phyloP scores from a whole-genome alignment of 2,888 invertebrate species.

The Xestia sexstrigata region DNA sequence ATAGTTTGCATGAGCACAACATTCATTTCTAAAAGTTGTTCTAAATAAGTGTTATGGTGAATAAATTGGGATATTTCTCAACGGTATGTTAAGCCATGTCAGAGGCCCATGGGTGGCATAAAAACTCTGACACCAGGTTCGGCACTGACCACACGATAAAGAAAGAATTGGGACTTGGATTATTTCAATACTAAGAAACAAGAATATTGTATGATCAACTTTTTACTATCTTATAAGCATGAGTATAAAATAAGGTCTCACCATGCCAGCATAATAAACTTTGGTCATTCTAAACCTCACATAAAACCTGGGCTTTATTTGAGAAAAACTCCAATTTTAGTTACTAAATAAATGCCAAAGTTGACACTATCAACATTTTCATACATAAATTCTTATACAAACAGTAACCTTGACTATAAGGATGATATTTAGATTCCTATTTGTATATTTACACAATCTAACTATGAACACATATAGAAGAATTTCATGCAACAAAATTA shows the following conservation, averaged over 20 bases:
- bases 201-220: neutral
- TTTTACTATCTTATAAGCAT: neutral
- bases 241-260: neutral
- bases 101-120: too few species aligned
- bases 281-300: neutral
- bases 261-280: constrained; percentile 1
- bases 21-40: neutral
- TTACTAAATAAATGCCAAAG: constrained; percentile 52
- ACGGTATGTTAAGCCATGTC: too few species aligned
- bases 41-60: neutral
- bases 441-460: constrained; percentile 23
- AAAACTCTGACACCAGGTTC: too few species aligned
- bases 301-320: constrained; percentile 8
- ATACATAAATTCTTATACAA: constrained; percentile 45
- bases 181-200: neutral
- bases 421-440: constrained; percentile 39
- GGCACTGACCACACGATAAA: too few species aligned
- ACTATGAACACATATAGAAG: constrained; percentile 1
- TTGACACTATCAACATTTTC: constrained; percentile 38
- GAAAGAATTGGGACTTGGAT: neutral
- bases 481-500: constrained; percentile 16
- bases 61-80: neutral
- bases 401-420: constrained; percentile 44
- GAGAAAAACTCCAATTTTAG: constrained; percentile 21
- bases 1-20: neutral